Evolutionary conservation across 2,797 vertebrate genomes (phyloP), one percentile per base, ranked within the genome.

Genomic region (Dallia pectoralis): DNA sequence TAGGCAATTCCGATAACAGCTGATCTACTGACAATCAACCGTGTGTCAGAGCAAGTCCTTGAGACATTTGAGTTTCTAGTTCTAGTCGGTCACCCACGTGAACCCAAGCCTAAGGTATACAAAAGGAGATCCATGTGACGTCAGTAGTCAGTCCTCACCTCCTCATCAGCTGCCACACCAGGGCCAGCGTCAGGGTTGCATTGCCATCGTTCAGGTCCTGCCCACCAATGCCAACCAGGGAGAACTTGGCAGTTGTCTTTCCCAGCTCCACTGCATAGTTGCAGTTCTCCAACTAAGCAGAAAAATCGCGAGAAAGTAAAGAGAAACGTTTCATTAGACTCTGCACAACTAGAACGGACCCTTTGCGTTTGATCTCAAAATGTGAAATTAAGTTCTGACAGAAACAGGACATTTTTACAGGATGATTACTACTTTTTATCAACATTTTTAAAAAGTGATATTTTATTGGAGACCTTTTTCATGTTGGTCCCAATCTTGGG

Each of bases 91-190:
- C 33, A 27, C n/a, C 7, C 56, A 48, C 16, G 14, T 71, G 56
- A 27, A 18, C 25, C 9, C 9, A 14, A 19, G 27, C 36, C 36
- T 63, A 29, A n/a, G n/a, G n/a, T n/a, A n/a, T n/a, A n/a, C n/a
- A n/a, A n/a, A n/a, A n/a, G 2, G 36, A 40, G 36, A 40, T 40
- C 36, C 1, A 40, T n/a, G n/a, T n/a, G n/a, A n/a, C n/a, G n/a
- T n/a, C n/a, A n/a, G n/a, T n/a, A n/a, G n/a, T n/a, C n/a, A n/a
- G n/a, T n/a, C n/a, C n/a, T 56, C 82, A 98, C 97, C 95, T 95
- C 87, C 97, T 96, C 97, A 99, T 99, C 79, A 98, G 81, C 87
- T 99, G 97, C 97, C 97, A 99, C 76, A 99, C 88, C 82, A 99
- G 64, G 4, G 96, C 96, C 79, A 98, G 92, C 2, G 96, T 99